Evolutionary conservation across 2,113 vertebrate genomes (phyloP), one percentile per base, ranked within the genome.

Genomic region (Laticauda laticaudata): DNA sequence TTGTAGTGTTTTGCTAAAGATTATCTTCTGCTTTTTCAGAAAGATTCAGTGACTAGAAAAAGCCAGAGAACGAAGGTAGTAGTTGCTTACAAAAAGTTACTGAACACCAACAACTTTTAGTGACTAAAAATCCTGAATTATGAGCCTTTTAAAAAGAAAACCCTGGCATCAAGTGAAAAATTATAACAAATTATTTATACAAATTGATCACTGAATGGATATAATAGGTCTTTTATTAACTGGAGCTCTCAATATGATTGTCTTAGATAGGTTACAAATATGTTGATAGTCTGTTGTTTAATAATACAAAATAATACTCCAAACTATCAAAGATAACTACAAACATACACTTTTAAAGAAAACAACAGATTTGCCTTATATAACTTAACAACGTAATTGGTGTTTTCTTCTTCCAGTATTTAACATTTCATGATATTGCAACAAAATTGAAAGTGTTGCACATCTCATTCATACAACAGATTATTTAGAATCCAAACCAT

Each of bases 201-300:
- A 45, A 21, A 3, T 54, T 39, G 55, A 69, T 43, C 26, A 45
- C 26, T 86, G 12, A 23, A 1, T 88, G 86, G 81, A 57, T 64
- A 43, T 45, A 89, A 7, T 43, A 2, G 0, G 18, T 86, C 29
- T 39, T 9, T 39, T 0, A 21, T 53, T 12, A 23, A 88, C 87
- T 43, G 18, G 23, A 8, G 2, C 20, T 2, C 4, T 34, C 7
- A 12, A 53, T 61, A 81, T 81, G 0, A 0, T 12, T 91, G 57
- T 69, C 86, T 24, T 0, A 11, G 57, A 23, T 24, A 1, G 14
- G 75, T 23, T 53, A 86, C 26, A 43, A 56, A 53, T 56, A 20
- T 21, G 29, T 93, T 51, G 26, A 69, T 88, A 86, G 23, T 39
- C 0, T 90, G 88, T 88, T 91, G 91, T 90, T 88, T 26, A 14